phyloP scores from a whole-genome alignment of 1,140 invertebrate genomes.

The Cotesia glomerata region DNA sequence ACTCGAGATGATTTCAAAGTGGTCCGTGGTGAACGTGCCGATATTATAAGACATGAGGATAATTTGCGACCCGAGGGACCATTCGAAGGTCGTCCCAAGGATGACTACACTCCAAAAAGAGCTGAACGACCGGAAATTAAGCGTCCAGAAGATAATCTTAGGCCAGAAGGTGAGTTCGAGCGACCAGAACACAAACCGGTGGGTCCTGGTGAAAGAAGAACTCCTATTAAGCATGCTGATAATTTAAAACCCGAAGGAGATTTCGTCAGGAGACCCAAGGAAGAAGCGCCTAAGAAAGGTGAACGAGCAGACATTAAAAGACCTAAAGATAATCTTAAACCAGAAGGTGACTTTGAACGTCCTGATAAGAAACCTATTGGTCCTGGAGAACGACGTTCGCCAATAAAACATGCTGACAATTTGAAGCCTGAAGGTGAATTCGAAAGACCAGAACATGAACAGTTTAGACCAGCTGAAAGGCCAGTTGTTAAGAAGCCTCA shows the following conservation, averaged over 20 bases:
- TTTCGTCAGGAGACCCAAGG: constrained; percentile 55
- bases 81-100: constrained; percentile 60
- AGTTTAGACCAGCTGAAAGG: too few relatives aligned
- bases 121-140: constrained; percentile 41
- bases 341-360: constrained; percentile 66
- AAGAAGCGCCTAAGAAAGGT: constrained; percentile 40
- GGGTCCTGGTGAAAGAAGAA: constrained; percentile 8
- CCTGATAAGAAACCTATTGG: constrained; percentile 45
- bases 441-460: constrained; percentile 53
- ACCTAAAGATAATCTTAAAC: constrained; percentile 41
- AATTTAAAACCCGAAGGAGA: constrained; percentile 70
- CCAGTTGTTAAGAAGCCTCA: too few relatives aligned
- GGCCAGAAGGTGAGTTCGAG: constrained; percentile 62
- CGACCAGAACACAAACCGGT: constrained; percentile 44
- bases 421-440: constrained; percentile 67
- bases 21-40: constrained; percentile 64
- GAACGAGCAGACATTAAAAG: too few relatives aligned
- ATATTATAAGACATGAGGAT: constrained; percentile 65
- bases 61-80: constrained; percentile 67
- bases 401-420: constrained; percentile 66
- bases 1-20: constrained; percentile 52
- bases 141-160: constrained; percentile 54
- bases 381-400: constrained; percentile 56
- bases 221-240: constrained; percentile 45
- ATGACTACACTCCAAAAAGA: constrained; percentile 50